Conservation (phyloP, 2,888 invertebrate genomes). For the Tuta absoluta region DNA sequence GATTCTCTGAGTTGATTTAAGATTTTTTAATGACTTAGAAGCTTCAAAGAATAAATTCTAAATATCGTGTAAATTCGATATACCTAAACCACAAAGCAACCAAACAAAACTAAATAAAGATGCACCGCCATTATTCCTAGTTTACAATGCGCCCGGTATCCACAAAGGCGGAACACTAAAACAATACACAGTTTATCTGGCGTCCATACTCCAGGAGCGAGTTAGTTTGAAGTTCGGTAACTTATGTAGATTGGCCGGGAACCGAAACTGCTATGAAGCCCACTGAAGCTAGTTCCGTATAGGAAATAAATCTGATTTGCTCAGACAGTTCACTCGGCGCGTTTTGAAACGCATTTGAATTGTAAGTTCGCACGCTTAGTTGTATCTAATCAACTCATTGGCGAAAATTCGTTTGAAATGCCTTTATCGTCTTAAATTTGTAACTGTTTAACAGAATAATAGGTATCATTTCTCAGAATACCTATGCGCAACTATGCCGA, state of each 20-base stretch:
- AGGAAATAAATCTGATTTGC: slow-evolving; percentile 35
- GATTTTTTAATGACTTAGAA: no score
- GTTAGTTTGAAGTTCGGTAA: slow-evolving; percentile 19
- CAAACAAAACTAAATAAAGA: neutral
- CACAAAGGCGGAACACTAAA: slow-evolving; percentile 3
- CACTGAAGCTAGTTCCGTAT: slow-evolving; percentile 25
- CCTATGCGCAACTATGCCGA: no score
- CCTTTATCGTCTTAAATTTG: neutral
- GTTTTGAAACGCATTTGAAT: slow-evolving; percentile 17
- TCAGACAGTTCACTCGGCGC: slow-evolving; percentile 9
- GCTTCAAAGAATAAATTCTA: no score
- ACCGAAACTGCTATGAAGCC: slow-evolving; percentile 14
- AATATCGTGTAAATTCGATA: no score
- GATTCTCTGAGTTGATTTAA: no score
- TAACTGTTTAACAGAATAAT: no score
- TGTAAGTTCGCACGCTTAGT: slow-evolving; percentile 14
- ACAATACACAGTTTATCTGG: slow-evolving; percentile 14
- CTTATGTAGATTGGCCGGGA: slow-evolving; percentile 21
- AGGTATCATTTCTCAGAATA: no score
- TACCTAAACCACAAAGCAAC: no score
- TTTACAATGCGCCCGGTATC: neutral
- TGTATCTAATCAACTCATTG: slow-evolving; percentile 3
- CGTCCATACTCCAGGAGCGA: neutral
- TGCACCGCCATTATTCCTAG: neutral
- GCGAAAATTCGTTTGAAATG: neutral